Evolutionary conservation across 2,888 invertebrate genomes (phyloP), one percentile per base, ranked within the genome.

Genomic region (Rhagium mordax): DNA sequence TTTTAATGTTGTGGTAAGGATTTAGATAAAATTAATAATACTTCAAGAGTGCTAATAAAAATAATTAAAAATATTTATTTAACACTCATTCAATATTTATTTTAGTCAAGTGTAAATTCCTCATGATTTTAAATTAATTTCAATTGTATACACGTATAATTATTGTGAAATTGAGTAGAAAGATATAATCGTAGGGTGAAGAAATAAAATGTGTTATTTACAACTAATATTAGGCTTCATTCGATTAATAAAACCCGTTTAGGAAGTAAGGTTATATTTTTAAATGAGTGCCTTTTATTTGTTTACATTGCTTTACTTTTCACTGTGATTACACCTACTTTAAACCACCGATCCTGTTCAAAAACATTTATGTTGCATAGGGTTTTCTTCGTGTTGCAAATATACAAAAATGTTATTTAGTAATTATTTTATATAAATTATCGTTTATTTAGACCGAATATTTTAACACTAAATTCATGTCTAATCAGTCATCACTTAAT

Each of bases 201-300:
- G 0, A 41, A n/a, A 3, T n/a, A 41, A 2, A n/a, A 41, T 41
- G 1, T 8, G 41, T 41, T 41, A 3, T 41, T 3, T 2, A 41
- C 13, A 41, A 13, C 8, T 41, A n/a, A n/a, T 41, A 41, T 41
- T 41, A 41, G 16, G 18, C 33, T 29, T 33, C 33, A 33, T 59
- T 59, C 16, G n/a, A n/a, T 41, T 10, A 41, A 41, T 15, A 18
- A 21, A 47, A 47, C 61, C 21, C 13, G 1, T 5, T 13, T 18
- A 21, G 21, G n/a, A 67, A 67, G 67, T 67, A 67, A 57, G 67
- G 67, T 67, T 67, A 67, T 67, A 67, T 33, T 57, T 57, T 67
- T 67, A 55, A 55, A 53, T 13, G 21, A 64, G 49, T 49, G 49
- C 16, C 24, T 21, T 33, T 29, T 65, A 65, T 53, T 65, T 65